Evolutionary conservation across 2,888 invertebrate genomes (phyloP).

Genomic region (Cephus sareptanus): DNA sequence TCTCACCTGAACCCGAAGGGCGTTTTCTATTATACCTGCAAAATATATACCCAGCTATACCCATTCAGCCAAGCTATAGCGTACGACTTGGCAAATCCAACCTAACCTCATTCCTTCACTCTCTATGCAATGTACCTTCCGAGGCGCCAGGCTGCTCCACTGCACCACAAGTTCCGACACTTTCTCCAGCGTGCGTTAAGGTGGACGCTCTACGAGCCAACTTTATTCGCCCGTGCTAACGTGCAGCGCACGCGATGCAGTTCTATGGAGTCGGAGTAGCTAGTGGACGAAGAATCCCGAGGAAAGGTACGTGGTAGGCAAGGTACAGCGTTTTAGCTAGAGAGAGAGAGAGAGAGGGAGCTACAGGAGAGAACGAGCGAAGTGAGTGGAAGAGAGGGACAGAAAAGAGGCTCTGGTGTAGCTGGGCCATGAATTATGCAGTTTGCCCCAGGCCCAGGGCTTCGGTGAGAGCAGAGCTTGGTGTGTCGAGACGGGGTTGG

Average conservation of each 20-base stretch:
- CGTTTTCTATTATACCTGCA: not conserved
- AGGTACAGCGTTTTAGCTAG: conserved; percentile 18
- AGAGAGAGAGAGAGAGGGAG: conserved; percentile 29
- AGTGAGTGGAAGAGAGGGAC: conserved; percentile 23
- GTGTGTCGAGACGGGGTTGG: not conserved
- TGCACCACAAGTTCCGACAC: not conserved
- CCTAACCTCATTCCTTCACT: not conserved
- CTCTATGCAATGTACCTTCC: not conserved
- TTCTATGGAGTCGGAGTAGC: conserved; percentile 27
- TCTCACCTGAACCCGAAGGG: not conserved
- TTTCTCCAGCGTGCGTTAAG: not conserved
- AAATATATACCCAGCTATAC: not conserved
- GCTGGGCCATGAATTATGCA: conserved; percentile 64
- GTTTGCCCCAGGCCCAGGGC: conserved; percentile 57
- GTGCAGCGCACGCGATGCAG: conserved; percentile 48
- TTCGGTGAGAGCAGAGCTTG: conserved; percentile 16
- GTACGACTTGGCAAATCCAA: not conserved
- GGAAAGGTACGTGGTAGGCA: not conserved
- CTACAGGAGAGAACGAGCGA: conserved; percentile 21
- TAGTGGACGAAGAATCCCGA: conserved; percentile 21
- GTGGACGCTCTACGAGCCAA: conserved; percentile 32
- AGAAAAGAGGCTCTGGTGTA: conserved; percentile 37
- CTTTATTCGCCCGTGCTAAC: conserved; percentile 46
- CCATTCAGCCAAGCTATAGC: not conserved
- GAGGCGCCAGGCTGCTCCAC: conserved; percentile 32